Conservation (phyloP, 2,113 vertebrate genomes). For the Spea bombifrons region DNA sequence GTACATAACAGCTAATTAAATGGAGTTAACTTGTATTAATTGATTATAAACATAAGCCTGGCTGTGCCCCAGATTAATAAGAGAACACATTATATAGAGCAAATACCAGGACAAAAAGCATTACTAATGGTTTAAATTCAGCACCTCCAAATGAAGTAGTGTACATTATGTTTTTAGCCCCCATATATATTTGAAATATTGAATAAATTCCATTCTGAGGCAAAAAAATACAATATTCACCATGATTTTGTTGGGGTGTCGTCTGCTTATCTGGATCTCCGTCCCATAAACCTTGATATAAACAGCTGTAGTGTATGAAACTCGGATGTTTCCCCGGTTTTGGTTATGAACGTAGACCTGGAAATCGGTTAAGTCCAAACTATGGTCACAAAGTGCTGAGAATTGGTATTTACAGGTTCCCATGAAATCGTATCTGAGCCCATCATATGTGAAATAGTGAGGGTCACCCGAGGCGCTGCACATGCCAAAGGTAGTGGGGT, state of each 20-base stretch:
- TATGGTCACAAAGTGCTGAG: conserved; percentile 51
- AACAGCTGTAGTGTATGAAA: conserved; percentile 56
- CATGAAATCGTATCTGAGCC: conserved; percentile 63
- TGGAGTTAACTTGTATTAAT: no score
- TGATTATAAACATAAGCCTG: no score
- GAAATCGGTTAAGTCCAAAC: conserved; percentile 58
- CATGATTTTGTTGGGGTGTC: conserved; percentile 48
- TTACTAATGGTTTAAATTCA: conserved; percentile 68
- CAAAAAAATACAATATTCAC: conserved; percentile 44
- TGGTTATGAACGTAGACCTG: conserved; percentile 67
- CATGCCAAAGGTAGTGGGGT: conserved; percentile 39
- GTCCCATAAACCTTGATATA: conserved; percentile 60
- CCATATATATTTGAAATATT: no score
- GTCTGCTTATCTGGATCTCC: conserved; percentile 53
- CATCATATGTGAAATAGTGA: conserved; percentile 66
- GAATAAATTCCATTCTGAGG: conserved; percentile 72
- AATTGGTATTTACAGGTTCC: conserved; percentile 70
- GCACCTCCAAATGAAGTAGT: conserved; percentile 76
- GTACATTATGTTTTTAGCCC: conserved; percentile 53
- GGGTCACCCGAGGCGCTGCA: conserved; percentile 61
- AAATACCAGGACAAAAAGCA: conserved; percentile 46
- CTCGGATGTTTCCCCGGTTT: conserved; percentile 36
- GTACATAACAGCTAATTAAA: no score
- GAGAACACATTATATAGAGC: not conserved
- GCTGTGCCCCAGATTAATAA: no score